Conservation (phyloP, 2,113 vertebrate species). For the Aphyosemion australe region DNA sequence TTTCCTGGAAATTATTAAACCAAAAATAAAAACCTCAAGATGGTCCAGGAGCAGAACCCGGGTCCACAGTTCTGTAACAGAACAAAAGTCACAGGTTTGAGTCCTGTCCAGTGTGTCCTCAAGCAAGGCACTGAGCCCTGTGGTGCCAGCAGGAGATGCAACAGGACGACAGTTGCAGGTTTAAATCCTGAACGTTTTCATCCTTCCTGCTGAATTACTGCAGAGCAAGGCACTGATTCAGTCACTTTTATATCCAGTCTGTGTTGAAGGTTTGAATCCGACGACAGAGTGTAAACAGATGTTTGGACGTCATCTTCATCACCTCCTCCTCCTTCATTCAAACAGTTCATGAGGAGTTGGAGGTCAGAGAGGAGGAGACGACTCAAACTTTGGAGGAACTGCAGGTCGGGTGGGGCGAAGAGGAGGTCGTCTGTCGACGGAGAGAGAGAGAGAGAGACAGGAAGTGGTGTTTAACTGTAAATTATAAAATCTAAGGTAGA, state of each 20-base stretch:
- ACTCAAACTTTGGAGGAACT: constrained; percentile 38
- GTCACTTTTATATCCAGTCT: background rate
- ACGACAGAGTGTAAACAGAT: constrained; percentile 1
- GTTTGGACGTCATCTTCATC: constrained; percentile 3
- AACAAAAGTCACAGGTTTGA: background rate
- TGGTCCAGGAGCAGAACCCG: too few relatives aligned
- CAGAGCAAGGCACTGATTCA: constrained; percentile 58
- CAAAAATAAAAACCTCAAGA: too few relatives aligned
- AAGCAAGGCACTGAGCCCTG: constrained; percentile 46
- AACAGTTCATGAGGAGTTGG: too few relatives aligned
- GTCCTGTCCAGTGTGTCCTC: background rate
- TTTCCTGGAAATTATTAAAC: background rate
- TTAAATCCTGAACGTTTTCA: background rate
- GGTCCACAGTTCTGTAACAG: too few relatives aligned
- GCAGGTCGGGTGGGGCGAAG: constrained; percentile 55
- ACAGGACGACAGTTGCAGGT: background rate
- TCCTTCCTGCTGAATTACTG: constrained; percentile 5
- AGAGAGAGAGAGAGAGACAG: too few relatives aligned
- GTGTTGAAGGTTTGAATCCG: constrained; percentile 10
- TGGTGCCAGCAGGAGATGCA: background rate
- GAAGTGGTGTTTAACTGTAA: too few relatives aligned
- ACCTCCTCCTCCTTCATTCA: background rate
- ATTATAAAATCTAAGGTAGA: too few relatives aligned
- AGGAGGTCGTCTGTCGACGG: constrained; percentile 58
- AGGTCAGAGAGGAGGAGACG: constrained; percentile 54